Base-by-base conservation (phyloP, 37 sponge, comb jelly and placozoan genomes). In the Halisarca cf. caerulea region DNA sequence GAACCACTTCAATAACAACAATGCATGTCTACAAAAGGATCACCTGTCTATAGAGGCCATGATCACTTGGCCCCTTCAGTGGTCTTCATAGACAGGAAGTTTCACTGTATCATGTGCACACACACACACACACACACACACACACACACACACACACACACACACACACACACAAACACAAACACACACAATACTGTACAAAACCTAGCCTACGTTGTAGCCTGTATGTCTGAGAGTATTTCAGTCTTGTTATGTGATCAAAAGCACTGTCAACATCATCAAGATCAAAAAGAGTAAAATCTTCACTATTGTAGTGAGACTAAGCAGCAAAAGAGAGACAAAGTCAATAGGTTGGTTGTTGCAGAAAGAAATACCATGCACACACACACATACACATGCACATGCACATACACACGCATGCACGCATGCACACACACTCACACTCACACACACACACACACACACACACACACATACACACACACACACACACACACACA, bases 201-300 rank as follows among this genome's bases (percentile, higher is more conserved):
- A n/a, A n/a, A n/a, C n/a, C n/a, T n/a, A n/a, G n/a, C n/a, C n/a
- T 79, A 90, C 96, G 95, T 88, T 97, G 92, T 21, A 97, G 86
- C 54, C 90, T 87, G 0, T 93, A 91, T 11, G 90, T 92, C 69
- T 97, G 98, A 3, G 98, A 92, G 66, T 99, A 99, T 73, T 99
- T 99, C 69, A 99, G 81, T 85, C 95, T 95, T 14, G 88, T 80
- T 23, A 97, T 85, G 30, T 79, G 87, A 40, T 97, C 98, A 83
- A 95, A 96, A 11, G 92, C 96, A 68, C 79, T 60, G 58, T 99
- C 99, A 23, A 99, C 92, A 78, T 99, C 97, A 73, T 99, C 99
- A 75, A 99, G 84, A 0, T 95, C 88, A 75, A 99, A 99, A 47
- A 99, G 89, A 37, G 95, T 88, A 72, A 99, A 99, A 43, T 99